phyloP scores from a whole-genome alignment of 2,113 vertebrate genomes.

The Ictalurus punctatus region DNA sequence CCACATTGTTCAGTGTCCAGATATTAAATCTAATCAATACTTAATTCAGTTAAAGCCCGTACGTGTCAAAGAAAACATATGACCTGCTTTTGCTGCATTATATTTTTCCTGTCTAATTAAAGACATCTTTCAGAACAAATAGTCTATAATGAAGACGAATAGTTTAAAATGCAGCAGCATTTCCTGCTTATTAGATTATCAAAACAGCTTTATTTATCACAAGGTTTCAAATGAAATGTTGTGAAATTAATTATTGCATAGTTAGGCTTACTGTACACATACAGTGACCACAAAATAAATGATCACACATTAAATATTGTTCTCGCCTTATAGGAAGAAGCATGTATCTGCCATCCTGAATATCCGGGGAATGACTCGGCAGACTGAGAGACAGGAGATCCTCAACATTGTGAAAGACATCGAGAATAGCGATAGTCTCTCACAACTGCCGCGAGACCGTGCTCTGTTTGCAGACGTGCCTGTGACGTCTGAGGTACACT shows the following conservation, averaged over 20 bases:
- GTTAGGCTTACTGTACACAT: neutral
- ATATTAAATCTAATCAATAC: neutral
- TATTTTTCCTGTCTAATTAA: neutral
- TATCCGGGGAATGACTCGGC: conserved; percentile 77
- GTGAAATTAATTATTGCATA: neutral
- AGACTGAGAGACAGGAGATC: conserved; percentile 80
- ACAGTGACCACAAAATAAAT: neutral
- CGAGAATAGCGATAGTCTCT: conserved; percentile 65
- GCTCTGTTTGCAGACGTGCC: conserved; percentile 83
- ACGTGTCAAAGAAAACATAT: neutral
- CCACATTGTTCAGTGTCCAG: neutral
- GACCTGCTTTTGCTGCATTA: neutral
- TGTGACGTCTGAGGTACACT: conserved; percentile 76
- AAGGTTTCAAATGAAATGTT: neutral
- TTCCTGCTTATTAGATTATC: neutral
- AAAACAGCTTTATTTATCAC: neutral
- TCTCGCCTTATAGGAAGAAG: conserved; percentile 73
- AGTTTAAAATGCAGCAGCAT: neutral
- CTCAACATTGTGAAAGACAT: conserved; percentile 82
- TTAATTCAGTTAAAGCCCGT: neutral
- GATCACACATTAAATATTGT: neutral
- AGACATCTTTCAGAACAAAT: neutral
- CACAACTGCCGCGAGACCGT: conserved; percentile 62
- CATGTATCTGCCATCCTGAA: conserved; percentile 86
- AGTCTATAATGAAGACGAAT: conserved; percentile 12